Percentiles rank a stretch among this genome's conserved stretches.
phyloP scores from a whole-genome alignment of 2,888 invertebrate genomes.

The Acanthoscelides obtectus region DNA sequence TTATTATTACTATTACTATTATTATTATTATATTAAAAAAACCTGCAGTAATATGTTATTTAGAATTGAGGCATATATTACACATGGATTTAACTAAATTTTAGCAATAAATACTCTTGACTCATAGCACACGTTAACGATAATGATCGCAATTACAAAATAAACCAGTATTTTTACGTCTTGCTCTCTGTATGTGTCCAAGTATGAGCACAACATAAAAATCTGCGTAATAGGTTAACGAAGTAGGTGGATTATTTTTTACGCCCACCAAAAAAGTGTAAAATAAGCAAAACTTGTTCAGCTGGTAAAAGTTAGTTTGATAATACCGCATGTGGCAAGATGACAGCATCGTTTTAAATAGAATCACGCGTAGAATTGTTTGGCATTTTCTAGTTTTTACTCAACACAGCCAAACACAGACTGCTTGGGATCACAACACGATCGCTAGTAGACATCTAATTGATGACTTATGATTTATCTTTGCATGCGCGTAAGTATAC shows the following conservation, averaged over 20 bases:
- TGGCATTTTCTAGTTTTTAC: neutral
- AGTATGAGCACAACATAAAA: neutral
- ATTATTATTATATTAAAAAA: too few species aligned
- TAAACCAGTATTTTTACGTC: neutral
- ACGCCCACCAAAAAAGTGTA: neutral
- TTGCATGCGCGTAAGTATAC: too few species aligned
- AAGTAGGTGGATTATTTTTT: neutral
- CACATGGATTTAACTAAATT: too few species aligned
- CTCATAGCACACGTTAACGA: neutral
- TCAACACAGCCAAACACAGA: neutral
- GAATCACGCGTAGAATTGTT: neutral
- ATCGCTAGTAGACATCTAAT: too few species aligned
- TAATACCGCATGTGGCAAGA: neutral
- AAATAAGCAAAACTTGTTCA: neutral
- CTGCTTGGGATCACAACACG: neutral
- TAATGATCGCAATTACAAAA: neutral
- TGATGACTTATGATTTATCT: too few species aligned
- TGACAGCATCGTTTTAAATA: neutral
- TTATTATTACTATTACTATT: too few species aligned
- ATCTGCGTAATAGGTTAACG: neutral
- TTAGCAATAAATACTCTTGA: too few species aligned
- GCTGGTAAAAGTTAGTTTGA: neutral
- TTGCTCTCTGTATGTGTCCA: neutral
- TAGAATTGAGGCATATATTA: too few species aligned
- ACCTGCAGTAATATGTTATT: too few species aligned